These are phyloP conservation scores for Orchesella cincta DNA, from an alignment of 1,140 invertebrate genomes.

Conservation along the genomic window DNA sequence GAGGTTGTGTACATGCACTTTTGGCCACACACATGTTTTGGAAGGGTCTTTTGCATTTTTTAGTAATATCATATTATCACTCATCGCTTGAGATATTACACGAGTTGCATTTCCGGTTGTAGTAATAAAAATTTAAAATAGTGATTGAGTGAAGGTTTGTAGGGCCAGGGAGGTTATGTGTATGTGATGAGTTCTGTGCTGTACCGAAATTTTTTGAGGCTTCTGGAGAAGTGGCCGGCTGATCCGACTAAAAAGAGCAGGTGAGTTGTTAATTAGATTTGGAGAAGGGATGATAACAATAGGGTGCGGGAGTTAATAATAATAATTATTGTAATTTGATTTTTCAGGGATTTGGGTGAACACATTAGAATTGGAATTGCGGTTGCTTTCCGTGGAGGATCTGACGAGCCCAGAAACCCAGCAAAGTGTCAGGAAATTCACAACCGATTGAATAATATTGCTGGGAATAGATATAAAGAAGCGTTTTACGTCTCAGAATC, in stretches of 20 bases:
- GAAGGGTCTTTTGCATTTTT: no score
- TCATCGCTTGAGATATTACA: no score
- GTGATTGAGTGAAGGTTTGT: background rate
- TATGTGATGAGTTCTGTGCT: constrained; percentile 41
- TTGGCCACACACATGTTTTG: no score
- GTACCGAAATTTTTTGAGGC: constrained; percentile 66
- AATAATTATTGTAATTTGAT: constrained; percentile 17
- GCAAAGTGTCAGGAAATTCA: constrained; percentile 68
- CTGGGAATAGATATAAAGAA: constrained; percentile 69
- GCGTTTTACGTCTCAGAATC: constrained; percentile 62
- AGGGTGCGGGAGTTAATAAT: no score
- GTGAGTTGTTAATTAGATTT: constrained; percentile 58
- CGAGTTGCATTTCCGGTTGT: no score
- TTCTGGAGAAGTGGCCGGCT: constrained; percentile 77
- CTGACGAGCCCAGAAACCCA: constrained; percentile 60
- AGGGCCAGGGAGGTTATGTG: no score
- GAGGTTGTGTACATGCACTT: no score
- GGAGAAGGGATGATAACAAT: no score
- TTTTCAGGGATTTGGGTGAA: constrained; percentile 73
- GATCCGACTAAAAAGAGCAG: constrained; percentile 71
- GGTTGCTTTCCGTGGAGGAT: constrained; percentile 65
- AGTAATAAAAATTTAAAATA: no score
- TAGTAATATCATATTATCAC: no score
- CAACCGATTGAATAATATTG: constrained; percentile 67
- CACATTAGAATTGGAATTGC: constrained; percentile 71